Evolutionary conservation across 2,797 vertebrate genomes (phyloP).

Genomic region (Mus minutoides): DNA sequence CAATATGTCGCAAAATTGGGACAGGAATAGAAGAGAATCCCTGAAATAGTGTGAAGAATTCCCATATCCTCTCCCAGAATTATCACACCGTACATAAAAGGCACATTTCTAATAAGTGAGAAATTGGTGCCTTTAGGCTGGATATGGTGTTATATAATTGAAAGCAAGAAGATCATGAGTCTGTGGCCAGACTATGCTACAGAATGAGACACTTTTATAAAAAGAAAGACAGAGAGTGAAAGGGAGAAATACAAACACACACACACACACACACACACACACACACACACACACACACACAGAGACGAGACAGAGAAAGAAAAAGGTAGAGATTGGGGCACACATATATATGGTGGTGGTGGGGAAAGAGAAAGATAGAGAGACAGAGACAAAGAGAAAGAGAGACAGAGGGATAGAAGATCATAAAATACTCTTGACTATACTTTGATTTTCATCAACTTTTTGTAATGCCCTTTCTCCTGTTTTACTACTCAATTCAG

Average conservation of each 20-base stretch:
- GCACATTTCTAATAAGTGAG: background rate
- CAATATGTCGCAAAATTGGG: background rate
- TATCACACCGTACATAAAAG: background rate
- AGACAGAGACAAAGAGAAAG: background rate
- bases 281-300: background rate
- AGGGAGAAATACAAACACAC: too few relatives aligned
- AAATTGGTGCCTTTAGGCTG: background rate
- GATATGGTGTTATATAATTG: background rate
- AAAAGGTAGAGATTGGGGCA: background rate
- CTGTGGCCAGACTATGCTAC: background rate
- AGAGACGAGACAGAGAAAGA: background rate
- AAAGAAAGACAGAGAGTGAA: background rate
- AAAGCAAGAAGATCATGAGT: background rate
- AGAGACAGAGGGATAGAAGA: background rate
- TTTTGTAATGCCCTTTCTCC: background rate
- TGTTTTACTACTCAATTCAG: background rate
- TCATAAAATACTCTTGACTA: background rate
- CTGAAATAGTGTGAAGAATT: background rate
- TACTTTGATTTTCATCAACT: background rate
- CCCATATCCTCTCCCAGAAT: background rate
- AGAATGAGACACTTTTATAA: background rate
- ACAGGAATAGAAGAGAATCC: background rate
- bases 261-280: background rate
- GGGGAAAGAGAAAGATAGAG: background rate
- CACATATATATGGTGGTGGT: background rate